Conservation (phyloP, 2,888 invertebrate species). For the Zaprionus obscuricornis region DNA sequence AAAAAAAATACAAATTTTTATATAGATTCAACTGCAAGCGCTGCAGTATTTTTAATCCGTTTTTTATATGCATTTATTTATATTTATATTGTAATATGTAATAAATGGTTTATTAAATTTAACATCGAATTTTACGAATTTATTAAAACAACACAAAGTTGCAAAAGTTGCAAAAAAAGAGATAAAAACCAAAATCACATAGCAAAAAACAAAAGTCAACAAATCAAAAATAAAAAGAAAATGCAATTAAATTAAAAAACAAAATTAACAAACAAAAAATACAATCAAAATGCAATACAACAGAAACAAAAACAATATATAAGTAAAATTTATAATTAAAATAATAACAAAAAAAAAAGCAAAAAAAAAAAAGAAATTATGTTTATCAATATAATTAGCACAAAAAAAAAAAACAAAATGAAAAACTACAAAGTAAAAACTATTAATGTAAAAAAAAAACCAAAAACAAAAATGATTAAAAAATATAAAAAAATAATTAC, state of each 20-base stretch:
- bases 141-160: slow-evolving; percentile 53
- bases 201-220: slow-evolving; percentile 40
- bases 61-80: slow-evolving; percentile 72
- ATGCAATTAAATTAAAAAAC: slow-evolving; percentile 57
- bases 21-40: slow-evolving; percentile 9
- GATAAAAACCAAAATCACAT: slow-evolving; percentile 31
- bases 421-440: slow-evolving; percentile 77
- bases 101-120: slow-evolving; percentile 78
- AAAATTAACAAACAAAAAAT: slow-evolving; percentile 40
- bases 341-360: slow-evolving; percentile 52
- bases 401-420: slow-evolving; percentile 68
- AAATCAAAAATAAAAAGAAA: slow-evolving; percentile 69
- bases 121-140: slow-evolving; percentile 82
- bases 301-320: slow-evolving; percentile 54
- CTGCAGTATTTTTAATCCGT: slow-evolving; percentile 51
- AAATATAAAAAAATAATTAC: slow-evolving; percentile 43
- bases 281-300: slow-evolving; percentile 60
- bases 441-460: slow-evolving; percentile 75
- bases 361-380: slow-evolving; percentile 57
- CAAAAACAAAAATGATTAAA: slow-evolving; percentile 46
- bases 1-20: too few relatives aligned
- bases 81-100: slow-evolving; percentile 47
- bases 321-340: slow-evolving; percentile 60
- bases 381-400: slow-evolving; percentile 76
- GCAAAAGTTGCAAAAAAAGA: slow-evolving; percentile 47